Evolutionary conservation across 1,140 invertebrate species (phyloP), one percentile per base, ranked within the genome.

Genomic region (Drosophila lacteicornis): DNA sequence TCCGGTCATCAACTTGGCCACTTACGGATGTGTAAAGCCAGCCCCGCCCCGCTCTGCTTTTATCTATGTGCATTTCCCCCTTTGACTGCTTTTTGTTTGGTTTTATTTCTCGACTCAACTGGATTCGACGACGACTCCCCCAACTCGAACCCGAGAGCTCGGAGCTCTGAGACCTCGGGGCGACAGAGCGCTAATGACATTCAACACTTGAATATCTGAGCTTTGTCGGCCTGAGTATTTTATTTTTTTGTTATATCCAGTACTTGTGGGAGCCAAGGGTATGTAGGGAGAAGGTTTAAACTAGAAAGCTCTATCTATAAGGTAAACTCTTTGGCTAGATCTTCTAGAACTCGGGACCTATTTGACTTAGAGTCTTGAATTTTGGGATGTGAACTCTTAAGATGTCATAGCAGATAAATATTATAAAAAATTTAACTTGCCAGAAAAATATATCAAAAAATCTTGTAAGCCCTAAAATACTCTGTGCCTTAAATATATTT

Each of bases 121-220:
- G 67, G 67, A 70, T 70, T 65, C 53, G 53, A 56, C 51, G 51
- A 55, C 51, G 56, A 79, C 76, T 85, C 55, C 59, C 62, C 66
- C 59, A 74, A 71, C 65, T 45, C 27, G 42, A n/a, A 45, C 11
- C 47, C 45, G 50, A 22, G 19, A 25, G 36, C 55, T 75, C 40
- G 17, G 63, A 63, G 43, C 47, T 40, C 49, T 43, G 51, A 87
- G 80, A 80, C 65, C 84, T 53, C 50, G 70, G 74, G 84, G 84
- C 84, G 84, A 87, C 84, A 88, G 79, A 71, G 62, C 61, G 74
- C 74, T 88, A 88, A 88, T 88, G 80, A 90, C 85, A 84, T 81
- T 83, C 84, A 84, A 67, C 80, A 84, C 76, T 80, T 75, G 80
- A 60, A 55, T 65, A 43, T 61, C 36, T 30, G 62, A 46, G 62